A percentile compares a stretch with the other conserved stretches of the same genome.
Conservation (phyloP, 2,797 vertebrate genomes). For the Alcedo quadribrachys region DNA sequence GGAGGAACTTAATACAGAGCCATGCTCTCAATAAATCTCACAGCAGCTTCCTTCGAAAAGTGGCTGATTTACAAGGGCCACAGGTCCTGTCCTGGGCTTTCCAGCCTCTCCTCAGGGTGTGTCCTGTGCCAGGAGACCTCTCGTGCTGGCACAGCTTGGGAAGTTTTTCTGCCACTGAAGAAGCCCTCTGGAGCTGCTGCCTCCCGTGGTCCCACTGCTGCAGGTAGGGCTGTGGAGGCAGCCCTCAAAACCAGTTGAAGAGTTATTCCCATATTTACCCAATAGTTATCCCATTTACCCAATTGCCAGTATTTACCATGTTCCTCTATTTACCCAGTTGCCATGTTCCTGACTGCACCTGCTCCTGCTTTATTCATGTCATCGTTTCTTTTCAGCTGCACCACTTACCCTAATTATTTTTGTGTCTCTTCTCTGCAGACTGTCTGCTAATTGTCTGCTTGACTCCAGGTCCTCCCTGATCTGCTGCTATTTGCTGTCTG, state of each 20-base stretch:
- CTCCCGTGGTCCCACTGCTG: neutral
- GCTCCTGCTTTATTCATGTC: neutral
- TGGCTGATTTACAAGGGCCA: constrained; percentile 7
- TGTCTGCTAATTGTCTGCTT: constrained; percentile 43
- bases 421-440: constrained; percentile 35
- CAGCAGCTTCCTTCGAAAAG: constrained; percentile 19
- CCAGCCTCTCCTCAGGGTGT: neutral
- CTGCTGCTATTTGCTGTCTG: constrained; percentile 3
- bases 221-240: neutral
- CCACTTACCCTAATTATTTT: constrained; percentile 48
- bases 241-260: neutral
- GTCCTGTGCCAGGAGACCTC: neutral
- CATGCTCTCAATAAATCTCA: constrained; percentile 54
- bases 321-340: neutral
- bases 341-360: neutral
- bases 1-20: constrained; percentile 39
- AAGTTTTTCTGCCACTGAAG: neutral
- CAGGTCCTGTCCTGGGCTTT: neutral
- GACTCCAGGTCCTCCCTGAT: constrained; percentile 16
- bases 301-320: neutral
- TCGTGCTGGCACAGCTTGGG: neutral
- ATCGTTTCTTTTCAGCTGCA: constrained; percentile 21
- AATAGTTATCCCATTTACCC: neutral
- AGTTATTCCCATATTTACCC: neutral
- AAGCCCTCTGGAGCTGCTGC: neutral